phyloP scores from a whole-genome alignment of 2,797 vertebrate genomes.

The Crocidura indochinensis region DNA sequence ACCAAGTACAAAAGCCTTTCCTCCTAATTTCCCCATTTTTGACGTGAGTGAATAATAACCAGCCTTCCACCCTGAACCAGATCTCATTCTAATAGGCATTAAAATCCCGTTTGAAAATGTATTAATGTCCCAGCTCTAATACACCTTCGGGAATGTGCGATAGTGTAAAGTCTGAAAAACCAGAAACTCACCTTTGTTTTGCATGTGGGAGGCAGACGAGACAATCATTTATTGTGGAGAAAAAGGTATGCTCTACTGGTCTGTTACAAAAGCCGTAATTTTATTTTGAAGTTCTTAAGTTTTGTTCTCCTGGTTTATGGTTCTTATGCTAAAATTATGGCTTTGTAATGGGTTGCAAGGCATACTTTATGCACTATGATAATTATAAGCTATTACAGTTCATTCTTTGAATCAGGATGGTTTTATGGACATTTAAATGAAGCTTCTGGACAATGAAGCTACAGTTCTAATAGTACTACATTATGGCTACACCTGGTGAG shows the following conservation, averaged over 20 bases:
- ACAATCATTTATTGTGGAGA: constrained; percentile 66
- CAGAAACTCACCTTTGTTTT: constrained; percentile 61
- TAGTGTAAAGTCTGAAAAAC: constrained; percentile 67
- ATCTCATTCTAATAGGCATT: constrained; percentile 39
- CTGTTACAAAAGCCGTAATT: constrained; percentile 71
- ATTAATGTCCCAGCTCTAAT: not conserved
- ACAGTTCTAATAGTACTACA: not conserved
- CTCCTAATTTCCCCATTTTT: constrained; percentile 71
- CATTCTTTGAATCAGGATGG: constrained; percentile 76
- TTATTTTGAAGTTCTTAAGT: constrained; percentile 77
- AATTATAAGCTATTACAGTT: constrained; percentile 84
- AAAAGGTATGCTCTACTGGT: constrained; percentile 48
- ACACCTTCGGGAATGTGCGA: constrained; percentile 40
- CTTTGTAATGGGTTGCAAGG: constrained; percentile 76
- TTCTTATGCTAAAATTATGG: constrained; percentile 78
- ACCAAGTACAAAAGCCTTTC: constrained; percentile 42
- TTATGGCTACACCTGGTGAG: constrained; percentile 60
- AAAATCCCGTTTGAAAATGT: constrained; percentile 68
- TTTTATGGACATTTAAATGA: constrained; percentile 83
- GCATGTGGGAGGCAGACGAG: constrained; percentile 27
- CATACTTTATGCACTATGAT: constrained; percentile 74
- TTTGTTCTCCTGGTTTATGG: constrained; percentile 73
- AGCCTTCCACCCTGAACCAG: constrained; percentile 49
- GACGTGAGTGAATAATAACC: constrained; percentile 49
- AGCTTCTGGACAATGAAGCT: constrained; percentile 79